These are phyloP conservation scores for Acrocyrtus sp. DNA, from an alignment of 2,888 invertebrate species.

Conservation along the genomic window DNA sequence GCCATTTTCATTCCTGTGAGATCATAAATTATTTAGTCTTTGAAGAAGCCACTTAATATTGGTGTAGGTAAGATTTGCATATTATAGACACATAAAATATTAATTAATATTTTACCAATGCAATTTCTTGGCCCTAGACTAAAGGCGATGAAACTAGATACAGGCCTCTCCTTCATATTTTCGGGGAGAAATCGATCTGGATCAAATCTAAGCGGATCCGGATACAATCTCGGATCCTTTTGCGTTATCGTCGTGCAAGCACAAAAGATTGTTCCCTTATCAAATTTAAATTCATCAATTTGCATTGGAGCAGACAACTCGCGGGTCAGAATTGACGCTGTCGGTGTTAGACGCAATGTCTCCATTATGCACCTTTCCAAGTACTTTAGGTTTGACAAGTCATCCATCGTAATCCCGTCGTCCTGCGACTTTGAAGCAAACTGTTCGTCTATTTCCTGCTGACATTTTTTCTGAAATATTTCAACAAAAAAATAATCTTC, in stretches of 20 bases:
- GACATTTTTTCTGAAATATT: neutral
- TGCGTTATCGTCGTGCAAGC: too few relatives aligned
- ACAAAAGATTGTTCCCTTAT: too few relatives aligned
- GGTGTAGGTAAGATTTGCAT: too few relatives aligned
- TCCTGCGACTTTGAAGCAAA: neutral
- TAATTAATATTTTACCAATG: too few relatives aligned
- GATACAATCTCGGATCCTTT: too few relatives aligned
- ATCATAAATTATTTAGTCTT: too few relatives aligned
- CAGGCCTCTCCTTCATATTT: neutral
- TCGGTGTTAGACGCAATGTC: neutral
- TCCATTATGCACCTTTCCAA: neutral
- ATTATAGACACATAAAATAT: too few relatives aligned
- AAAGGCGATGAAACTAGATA: neutral
- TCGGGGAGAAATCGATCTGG: conserved; percentile 5
- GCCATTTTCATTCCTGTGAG: too few relatives aligned
- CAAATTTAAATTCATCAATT: too few relatives aligned
- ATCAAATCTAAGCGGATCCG: conserved; percentile 1
- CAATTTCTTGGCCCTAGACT: neutral
- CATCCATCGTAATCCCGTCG: neutral
- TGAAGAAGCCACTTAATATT: too few relatives aligned
- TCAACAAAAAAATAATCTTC: too few relatives aligned
- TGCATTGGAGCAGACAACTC: neutral
- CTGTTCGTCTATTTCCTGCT: neutral
- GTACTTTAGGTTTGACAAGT: neutral
- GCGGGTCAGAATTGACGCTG: neutral